These are phyloP conservation scores for Cettia cetti DNA, from an alignment of 2,113 vertebrate species.

Conservation along the genomic window DNA sequence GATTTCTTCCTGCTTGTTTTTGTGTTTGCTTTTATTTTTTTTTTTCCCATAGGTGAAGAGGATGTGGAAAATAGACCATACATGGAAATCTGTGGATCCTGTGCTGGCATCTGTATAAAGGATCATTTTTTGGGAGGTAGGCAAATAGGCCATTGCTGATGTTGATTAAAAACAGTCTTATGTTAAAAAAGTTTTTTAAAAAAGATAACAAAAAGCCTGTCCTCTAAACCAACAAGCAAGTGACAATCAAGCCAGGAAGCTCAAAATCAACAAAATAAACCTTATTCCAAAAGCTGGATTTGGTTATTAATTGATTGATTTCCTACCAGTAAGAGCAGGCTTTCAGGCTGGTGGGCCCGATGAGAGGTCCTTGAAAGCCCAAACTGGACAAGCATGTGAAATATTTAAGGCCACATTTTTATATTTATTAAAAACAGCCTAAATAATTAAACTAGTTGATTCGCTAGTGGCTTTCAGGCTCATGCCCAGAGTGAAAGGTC, in stretches of 20 bases:
- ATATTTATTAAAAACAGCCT: slow-evolving; percentile 85
- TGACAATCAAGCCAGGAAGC: slow-evolving; percentile 1
- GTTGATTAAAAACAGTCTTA: neutral
- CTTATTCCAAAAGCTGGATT: neutral
- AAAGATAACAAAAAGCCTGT: neutral
- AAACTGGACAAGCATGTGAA: slow-evolving; percentile 74
- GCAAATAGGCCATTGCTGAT: neutral
- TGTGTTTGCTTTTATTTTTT: too few species aligned
- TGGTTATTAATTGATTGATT: slow-evolving; percentile 26
- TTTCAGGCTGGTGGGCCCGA: neutral
- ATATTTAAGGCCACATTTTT: slow-evolving; percentile 78
- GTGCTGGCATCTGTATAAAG: neutral
- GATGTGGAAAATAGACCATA: neutral
- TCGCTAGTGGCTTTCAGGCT: slow-evolving; percentile 84
- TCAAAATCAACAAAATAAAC: slow-evolving; percentile 28
- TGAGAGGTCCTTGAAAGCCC: slow-evolving; percentile 48
- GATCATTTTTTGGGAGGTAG: neutral
- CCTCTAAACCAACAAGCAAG: slow-evolving; percentile 7
- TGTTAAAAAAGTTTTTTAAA: neutral
- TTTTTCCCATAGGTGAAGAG: neutral
- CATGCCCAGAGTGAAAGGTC: slow-evolving; percentile 84
- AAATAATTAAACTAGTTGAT: slow-evolving; percentile 83
- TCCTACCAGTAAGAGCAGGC: slow-evolving; percentile 29
- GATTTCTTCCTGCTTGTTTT: neutral
- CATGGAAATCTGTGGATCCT: neutral